Evolutionary conservation across 1,140 invertebrate species (phyloP), one percentile per base, ranked within the genome.

Genomic region (Phymastichus coffea): DNA sequence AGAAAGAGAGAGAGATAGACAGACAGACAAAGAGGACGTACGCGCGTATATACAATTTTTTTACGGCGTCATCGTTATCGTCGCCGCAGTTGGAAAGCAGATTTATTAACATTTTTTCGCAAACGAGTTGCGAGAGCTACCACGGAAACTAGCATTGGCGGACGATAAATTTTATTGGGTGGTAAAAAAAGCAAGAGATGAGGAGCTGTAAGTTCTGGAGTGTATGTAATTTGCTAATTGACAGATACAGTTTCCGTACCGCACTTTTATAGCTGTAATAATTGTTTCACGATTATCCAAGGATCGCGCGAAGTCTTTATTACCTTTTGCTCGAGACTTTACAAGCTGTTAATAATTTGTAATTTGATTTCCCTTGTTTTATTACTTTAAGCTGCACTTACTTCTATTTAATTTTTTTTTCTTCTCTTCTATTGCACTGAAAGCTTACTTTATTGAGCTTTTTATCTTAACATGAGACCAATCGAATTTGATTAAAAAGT

Each of bases 61-160:
- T 49, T 41, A 41, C 12, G 25, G n/a, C 26, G 25, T 41, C 7
- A 20, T 3, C 14, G 46, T 4, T 10, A 43, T 41, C 19, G 19
- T 43, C 38, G 30, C 22, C n/a, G n/a, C n/a, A n/a, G 22, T 43
- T 58, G 35, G 17, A 15, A 1, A 7, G 14, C 15, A 58, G 26
- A 52, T 52, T 52, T 58, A 58, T 58, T 52, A 44, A 52, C 40
- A 14, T 19, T 44, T 57, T 30, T 22, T n/a, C n/a, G n/a, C n/a
- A n/a, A 41, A 51, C 35, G 19, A 57, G 40, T 57, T 38, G n/a
- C n/a, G n/a, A n/a, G n/a, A n/a, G n/a, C n/a, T 47, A 25, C 10
- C 26, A 15, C 2, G 28, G 26, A 6, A 47, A 56, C 20, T 47
- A 10, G 25, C 12, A 46, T 47, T 44, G 26, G 30, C 15, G 25